These are phyloP conservation scores for Geococcyx californianus DNA, from an alignment of 2,113 vertebrate genomes.

Conservation along the genomic window DNA sequence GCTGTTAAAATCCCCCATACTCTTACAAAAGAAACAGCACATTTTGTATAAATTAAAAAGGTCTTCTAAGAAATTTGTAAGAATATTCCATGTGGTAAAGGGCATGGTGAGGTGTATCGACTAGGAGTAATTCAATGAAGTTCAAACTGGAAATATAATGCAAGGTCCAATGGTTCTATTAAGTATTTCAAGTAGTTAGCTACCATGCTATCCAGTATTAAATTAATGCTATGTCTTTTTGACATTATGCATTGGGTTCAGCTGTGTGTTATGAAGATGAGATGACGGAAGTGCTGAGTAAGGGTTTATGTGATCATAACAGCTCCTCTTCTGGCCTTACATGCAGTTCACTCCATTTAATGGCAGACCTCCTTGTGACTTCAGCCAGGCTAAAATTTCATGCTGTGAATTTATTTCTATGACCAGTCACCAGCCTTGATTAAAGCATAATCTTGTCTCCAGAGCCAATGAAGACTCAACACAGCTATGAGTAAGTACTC, in stretches of 20 bases:
- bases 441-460: background rate
- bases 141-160: background rate
- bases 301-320: background rate
- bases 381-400: background rate
- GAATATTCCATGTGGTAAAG: background rate
- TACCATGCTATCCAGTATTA: background rate
- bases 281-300: background rate
- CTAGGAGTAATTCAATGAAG: background rate
- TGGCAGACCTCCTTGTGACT: background rate
- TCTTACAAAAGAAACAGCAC: background rate
- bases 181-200: background rate
- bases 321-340: background rate
- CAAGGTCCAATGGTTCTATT: background rate
- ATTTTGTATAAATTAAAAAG: background rate
- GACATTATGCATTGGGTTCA: background rate
- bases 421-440: background rate
- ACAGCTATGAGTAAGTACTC: background rate
- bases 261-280: background rate
- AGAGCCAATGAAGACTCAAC: background rate
- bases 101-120: rapidly evolving
- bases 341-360: background rate
- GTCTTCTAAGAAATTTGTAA: background rate
- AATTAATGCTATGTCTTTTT: background rate
- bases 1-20: background rate
- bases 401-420: background rate